A percentile compares a stretch with the other conserved stretches of the same genome.
Evolutionary conservation across 2,797 vertebrate genomes (phyloP).

Genomic region (Dryobates pubescens): DNA sequence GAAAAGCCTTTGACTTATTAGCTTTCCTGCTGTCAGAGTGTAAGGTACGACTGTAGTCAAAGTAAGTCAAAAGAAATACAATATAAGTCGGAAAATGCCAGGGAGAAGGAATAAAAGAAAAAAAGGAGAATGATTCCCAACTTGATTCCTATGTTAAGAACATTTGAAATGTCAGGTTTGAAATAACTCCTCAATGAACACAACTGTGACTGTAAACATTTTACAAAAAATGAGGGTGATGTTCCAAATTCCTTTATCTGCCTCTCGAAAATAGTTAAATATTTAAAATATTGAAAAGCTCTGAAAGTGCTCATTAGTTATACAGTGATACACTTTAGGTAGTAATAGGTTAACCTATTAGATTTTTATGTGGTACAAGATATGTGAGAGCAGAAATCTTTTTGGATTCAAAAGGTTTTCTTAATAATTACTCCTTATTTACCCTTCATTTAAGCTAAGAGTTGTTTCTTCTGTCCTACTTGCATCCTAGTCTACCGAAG

Average conservation of each 20-base stretch:
- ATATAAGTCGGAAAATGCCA: background rate
- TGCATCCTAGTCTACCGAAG: background rate
- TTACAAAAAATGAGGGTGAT: background rate
- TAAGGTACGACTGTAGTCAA: slow-evolving; percentile 20
- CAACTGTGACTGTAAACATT: slow-evolving; percentile 11
- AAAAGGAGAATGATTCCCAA: background rate
- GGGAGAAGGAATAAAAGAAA: background rate
- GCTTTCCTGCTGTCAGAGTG: background rate
- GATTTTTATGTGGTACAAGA: background rate
- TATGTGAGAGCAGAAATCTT: background rate
- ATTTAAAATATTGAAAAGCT: background rate
- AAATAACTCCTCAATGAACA: background rate
- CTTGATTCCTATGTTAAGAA: background rate
- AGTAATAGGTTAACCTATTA: background rate
- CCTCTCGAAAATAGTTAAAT: background rate
- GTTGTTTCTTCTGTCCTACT: background rate
- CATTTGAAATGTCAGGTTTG: background rate
- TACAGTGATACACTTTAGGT: background rate
- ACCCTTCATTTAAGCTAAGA: background rate
- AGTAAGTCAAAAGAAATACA: slow-evolving; percentile 29
- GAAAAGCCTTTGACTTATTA: slow-evolving; percentile 40
- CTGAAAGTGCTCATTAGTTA: background rate
- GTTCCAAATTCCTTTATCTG: background rate
- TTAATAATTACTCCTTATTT: background rate
- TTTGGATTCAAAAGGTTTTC: background rate